Evolutionary conservation across 1,140 invertebrate species (phyloP).

Genomic region (Drosophila mayri): DNA sequence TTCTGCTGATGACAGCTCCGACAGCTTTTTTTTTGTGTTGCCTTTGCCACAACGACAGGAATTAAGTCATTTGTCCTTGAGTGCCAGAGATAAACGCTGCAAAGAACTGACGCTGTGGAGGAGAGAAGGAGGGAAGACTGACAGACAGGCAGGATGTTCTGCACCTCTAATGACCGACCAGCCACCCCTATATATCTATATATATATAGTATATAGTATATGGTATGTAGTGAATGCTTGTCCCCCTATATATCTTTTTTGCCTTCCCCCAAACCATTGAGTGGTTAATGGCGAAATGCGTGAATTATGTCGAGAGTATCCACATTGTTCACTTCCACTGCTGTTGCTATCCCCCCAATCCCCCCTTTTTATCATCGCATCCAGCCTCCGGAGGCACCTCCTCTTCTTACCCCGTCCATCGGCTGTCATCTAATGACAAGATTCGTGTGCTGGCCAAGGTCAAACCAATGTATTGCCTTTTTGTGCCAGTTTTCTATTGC

Average conservation of each 20-base stretch:
- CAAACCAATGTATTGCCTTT: slow-evolving; percentile 51
- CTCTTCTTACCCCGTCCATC: neutral
- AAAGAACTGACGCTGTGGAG: slow-evolving; percentile 6
- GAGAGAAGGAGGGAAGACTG: neutral
- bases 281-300: slow-evolving; percentile 83
- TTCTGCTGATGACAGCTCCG: slow-evolving; percentile 48
- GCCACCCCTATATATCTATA: slow-evolving; percentile 15
- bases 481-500: slow-evolving; percentile 46
- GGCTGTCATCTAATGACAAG: slow-evolving; percentile 63
- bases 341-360: neutral
- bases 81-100: slow-evolving; percentile 67
- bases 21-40: slow-evolving; percentile 48
- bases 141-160: slow-evolving; percentile 19
- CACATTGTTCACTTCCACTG: slow-evolving; percentile 62
- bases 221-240: neutral
- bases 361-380: slow-evolving; percentile 1
- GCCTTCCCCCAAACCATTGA: slow-evolving; percentile 43
- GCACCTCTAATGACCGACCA: slow-evolving; percentile 45
- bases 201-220: neutral
- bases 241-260: slow-evolving; percentile 15
- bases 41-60: slow-evolving; percentile 64
- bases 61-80: slow-evolving; percentile 83
- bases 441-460: slow-evolving; percentile 57
- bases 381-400: slow-evolving; percentile 1
- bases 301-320: slow-evolving; percentile 78